These are phyloP conservation scores for Propithecus deckenii DNA, from an alignment of 2,797 vertebrate species.

Conservation along the genomic window DNA sequence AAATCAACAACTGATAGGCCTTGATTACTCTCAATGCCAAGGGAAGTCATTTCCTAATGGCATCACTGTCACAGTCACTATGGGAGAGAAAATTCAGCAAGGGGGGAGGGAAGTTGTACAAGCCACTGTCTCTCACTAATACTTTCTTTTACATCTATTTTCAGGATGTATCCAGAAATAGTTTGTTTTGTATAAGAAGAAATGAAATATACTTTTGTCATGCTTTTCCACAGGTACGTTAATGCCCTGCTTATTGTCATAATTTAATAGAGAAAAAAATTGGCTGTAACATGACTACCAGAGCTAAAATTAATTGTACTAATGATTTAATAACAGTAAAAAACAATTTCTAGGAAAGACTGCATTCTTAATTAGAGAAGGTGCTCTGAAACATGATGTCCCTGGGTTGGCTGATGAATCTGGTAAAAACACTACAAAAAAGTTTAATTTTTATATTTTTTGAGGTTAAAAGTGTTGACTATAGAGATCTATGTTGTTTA, in stretches of 20 bases:
- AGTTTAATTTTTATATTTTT: not conserved
- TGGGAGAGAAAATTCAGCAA: not conserved
- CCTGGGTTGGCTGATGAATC: not conserved
- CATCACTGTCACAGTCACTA: not conserved
- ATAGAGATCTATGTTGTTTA: not conserved
- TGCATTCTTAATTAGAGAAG: not conserved
- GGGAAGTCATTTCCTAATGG: not conserved
- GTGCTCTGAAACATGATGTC: not conserved
- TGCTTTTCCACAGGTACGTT: not conserved
- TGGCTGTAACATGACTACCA: not conserved
- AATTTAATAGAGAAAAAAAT: not conserved
- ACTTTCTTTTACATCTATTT: not conserved
- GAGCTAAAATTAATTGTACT: not conserved
- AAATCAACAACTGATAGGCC: not conserved
- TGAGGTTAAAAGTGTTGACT: not conserved
- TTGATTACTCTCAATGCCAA: not conserved
- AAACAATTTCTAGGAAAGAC: not conserved
- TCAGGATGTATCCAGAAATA: not conserved
- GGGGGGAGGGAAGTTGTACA: not conserved
- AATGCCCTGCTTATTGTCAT: not conserved
- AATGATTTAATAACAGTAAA: not conserved
- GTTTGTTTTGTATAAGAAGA: not conserved
- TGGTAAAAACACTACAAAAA: not conserved
- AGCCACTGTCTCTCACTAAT: not conserved
- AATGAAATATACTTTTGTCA: not conserved